Evolutionary conservation across 1,140 invertebrate genomes (phyloP).

Genomic region (Branchinecta lynchi): DNA sequence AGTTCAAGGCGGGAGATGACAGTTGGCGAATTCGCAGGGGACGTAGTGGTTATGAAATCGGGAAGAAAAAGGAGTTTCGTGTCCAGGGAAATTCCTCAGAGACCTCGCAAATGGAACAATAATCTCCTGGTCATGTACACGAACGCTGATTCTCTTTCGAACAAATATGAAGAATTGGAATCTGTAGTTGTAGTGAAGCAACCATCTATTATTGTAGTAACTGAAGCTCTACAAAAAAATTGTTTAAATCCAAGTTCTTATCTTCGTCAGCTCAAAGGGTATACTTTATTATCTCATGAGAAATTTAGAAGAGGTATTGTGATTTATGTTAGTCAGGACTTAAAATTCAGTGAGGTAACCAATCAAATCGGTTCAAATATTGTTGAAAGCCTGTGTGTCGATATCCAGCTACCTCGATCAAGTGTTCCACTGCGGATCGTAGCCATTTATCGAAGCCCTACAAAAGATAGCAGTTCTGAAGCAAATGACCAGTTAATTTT

Average conservation of each 20-base stretch:
- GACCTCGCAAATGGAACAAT: neutral
- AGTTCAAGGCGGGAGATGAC: neutral
- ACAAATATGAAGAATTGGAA: neutral
- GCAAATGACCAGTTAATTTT: too few species aligned
- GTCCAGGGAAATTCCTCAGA: neutral
- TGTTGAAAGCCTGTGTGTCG: too few species aligned
- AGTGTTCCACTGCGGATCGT: too few species aligned
- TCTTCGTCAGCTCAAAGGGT: too few species aligned
- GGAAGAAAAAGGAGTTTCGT: neutral
- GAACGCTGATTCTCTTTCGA: neutral
- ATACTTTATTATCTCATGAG: too few species aligned
- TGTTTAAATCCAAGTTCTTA: neutral
- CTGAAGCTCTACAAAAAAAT: neutral
- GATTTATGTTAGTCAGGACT: too few species aligned
- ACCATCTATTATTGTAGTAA: neutral
- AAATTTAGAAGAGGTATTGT: too few species aligned
- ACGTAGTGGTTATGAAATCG: neutral
- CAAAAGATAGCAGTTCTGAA: too few species aligned
- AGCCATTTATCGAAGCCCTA: too few species aligned
- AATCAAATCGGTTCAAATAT: too few species aligned
- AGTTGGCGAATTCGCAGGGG: neutral
- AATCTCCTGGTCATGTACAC: neutral
- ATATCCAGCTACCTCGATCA: too few species aligned
- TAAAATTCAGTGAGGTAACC: too few species aligned
- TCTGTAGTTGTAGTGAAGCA: neutral